A percentile compares a stretch with the other conserved stretches of the same genome.
Evolutionary conservation across 2,113 vertebrate genomes (phyloP).

Genomic region (Calypte anna): DNA sequence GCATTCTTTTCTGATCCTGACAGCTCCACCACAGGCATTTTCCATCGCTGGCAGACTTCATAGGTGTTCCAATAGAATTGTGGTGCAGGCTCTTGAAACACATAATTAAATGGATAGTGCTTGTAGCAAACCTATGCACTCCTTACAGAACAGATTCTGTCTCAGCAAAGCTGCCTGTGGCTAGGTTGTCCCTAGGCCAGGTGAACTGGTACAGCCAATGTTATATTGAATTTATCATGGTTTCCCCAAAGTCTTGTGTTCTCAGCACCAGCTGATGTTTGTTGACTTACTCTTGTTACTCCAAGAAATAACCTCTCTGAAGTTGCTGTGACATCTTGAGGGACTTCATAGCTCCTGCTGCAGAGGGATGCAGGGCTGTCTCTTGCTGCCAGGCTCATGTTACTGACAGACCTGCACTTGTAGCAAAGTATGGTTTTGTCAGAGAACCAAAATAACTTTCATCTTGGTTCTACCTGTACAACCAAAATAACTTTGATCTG

Average conservation of each 20-base stretch:
- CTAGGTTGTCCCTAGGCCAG: background rate
- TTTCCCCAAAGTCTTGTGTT: background rate
- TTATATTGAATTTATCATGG: background rate
- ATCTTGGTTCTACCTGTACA: background rate
- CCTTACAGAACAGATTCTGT: background rate
- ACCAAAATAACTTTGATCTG: background rate
- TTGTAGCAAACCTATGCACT: background rate
- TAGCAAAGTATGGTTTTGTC: background rate
- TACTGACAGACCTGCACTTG: background rate
- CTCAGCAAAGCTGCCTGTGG: background rate
- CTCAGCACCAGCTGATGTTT: background rate
- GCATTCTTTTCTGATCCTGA: conserved; percentile 4
- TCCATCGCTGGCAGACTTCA: background rate
- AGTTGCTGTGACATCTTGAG: background rate
- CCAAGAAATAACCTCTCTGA: background rate
- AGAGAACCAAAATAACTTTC: background rate
- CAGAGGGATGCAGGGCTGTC: rapidly evolving
- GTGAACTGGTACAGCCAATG: background rate
- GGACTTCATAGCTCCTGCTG: background rate
- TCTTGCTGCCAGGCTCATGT: background rate
- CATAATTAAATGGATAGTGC: background rate
- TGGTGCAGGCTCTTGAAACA: background rate
- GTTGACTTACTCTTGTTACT: background rate
- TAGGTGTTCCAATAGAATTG: background rate
- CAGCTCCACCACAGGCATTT: conserved; percentile 5